Base-by-base conservation (phyloP, 2,797 vertebrate genomes). In the Hipposideros larvatus region DNA sequence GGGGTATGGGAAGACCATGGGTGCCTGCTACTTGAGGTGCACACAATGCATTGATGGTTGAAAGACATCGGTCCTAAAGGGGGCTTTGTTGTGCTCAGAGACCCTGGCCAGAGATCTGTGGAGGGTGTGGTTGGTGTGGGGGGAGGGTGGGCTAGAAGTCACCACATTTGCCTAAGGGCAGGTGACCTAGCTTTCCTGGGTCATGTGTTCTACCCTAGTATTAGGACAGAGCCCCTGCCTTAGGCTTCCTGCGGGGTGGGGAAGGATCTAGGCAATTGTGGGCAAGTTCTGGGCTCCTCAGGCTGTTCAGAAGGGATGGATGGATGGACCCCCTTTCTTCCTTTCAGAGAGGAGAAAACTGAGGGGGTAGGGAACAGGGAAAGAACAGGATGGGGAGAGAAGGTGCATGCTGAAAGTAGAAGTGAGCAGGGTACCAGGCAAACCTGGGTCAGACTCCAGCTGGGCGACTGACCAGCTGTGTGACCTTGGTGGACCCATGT, bases 1-100 rank as follows among this genome's bases (percentile, higher is more conserved):
- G 26, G 77, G 57, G 37, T 7, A 1, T 0, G 4, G 66, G 46
- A 51, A 71, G 91, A 31, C 8, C 19, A 0, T 0, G 9, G 24
- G 51, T 48, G 43, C 31, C 28, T 55, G 78, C 68, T 22, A 1
- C 1, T 11, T 13, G 34, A 13, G 77, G 51, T 16, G 24, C 78
- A 22, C 28, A 1, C 1, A 21, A 18, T 6, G 0, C 16, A 2
- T 4, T 11, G 55, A 18, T 43, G 46, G 68, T 70, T 61, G 18
- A 7, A 26, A 48, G 87, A n/a, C 73, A n/a, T 26, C 14, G 1
- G 5, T 46, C 21, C 18, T n/a, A 37, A 59, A 57, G 24, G 73
- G 75, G 63, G 2, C 31, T 92, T 90, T 46, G 90, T 28, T 46
- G 16, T 3, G 7, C 63, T 61, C 68, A 75, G 61, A 79, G 90